phyloP scores from a whole-genome alignment of 2,888 invertebrate species.

The Trypoxylon attenuatum region DNA sequence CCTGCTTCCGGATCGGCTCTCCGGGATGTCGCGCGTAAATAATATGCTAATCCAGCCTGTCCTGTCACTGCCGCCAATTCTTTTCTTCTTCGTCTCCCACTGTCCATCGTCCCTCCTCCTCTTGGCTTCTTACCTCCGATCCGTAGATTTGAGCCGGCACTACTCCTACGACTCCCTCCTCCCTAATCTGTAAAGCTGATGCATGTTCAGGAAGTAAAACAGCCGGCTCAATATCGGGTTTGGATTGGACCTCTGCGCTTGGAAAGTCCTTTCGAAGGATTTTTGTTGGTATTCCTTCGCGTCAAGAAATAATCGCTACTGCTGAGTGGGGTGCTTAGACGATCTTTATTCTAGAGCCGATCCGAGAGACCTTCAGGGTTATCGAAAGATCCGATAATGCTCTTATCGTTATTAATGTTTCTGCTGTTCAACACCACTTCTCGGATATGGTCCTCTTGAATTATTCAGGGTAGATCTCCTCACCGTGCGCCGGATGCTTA shows the following conservation, averaged over 20 bases:
- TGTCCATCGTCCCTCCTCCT: constrained; percentile 5
- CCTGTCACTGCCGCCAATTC: constrained; percentile 36
- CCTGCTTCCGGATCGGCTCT: constrained; percentile 58
- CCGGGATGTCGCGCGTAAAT: constrained; percentile 63
- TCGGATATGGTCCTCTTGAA: not conserved
- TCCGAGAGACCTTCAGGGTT: not conserved
- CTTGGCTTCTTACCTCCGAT: constrained; percentile 25
- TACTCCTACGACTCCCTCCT: constrained; percentile 18
- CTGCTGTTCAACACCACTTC: no score
- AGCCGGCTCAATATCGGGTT: constrained; percentile 52
- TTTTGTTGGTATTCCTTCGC: constrained; percentile 18
- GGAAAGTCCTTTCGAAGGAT: no score
- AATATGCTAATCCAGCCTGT: constrained; percentile 70
- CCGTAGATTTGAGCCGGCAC: not conserved
- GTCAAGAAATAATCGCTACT: no score
- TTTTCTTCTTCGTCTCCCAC: constrained; percentile 6
- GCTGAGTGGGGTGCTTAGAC: no score
- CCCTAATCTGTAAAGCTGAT: constrained; percentile 58
- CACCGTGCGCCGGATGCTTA: no score
- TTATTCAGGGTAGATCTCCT: not conserved
- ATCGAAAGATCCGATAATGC: not conserved
- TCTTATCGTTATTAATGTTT: not conserved
- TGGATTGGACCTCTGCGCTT: constrained; percentile 27
- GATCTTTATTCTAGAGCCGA: not conserved
- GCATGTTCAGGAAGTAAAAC: constrained; percentile 52